Evolutionary conservation across 1,140 invertebrate genomes (phyloP).

Genomic region (Octopus bimaculoides): DNA sequence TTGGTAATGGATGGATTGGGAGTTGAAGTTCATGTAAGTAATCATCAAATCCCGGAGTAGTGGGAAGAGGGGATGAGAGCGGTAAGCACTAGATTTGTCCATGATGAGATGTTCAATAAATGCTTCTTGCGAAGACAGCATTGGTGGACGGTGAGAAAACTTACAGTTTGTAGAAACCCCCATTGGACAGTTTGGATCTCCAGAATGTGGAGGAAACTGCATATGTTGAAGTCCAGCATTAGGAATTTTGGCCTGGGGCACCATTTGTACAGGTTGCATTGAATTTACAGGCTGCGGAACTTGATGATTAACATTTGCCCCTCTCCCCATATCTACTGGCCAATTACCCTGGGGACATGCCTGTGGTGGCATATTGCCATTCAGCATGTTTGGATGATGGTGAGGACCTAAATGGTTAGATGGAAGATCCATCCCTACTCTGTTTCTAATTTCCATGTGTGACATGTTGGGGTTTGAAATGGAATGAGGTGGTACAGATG

Average conservation of each 20-base stretch:
- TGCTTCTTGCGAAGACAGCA: constrained; percentile 50
- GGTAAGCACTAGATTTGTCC: constrained; percentile 51
- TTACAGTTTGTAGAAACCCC: constrained; percentile 14
- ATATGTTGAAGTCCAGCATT: constrained; percentile 8
- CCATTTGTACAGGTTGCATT: neutral
- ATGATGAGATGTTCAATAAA: constrained; percentile 54
- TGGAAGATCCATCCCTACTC: neutral
- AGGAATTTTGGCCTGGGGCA: constrained; percentile 3
- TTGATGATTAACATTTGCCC: neutral
- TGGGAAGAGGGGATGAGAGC: constrained; percentile 54
- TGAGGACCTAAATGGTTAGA: neutral
- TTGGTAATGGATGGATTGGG: constrained; percentile 51
- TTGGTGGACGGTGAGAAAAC: constrained; percentile 38
- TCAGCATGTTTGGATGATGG: neutral
- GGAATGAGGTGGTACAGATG: constrained; percentile 10
- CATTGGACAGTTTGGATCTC: constrained; percentile 9
- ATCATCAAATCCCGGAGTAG: constrained; percentile 55
- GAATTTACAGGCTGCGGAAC: neutral
- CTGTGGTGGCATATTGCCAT: neutral
- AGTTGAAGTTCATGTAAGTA: constrained; percentile 55
- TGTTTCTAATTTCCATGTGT: neutral
- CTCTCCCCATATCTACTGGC: neutral
- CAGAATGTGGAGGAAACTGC: constrained; percentile 15
- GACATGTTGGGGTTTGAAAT: constrained; percentile 14
- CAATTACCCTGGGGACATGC: neutral